A percentile compares a stretch with the other conserved stretches of the same genome.
These are phyloP conservation scores for Pelmatolapia mariae DNA, from an alignment of 2,113 vertebrate genomes.

Conservation along the genomic window DNA sequence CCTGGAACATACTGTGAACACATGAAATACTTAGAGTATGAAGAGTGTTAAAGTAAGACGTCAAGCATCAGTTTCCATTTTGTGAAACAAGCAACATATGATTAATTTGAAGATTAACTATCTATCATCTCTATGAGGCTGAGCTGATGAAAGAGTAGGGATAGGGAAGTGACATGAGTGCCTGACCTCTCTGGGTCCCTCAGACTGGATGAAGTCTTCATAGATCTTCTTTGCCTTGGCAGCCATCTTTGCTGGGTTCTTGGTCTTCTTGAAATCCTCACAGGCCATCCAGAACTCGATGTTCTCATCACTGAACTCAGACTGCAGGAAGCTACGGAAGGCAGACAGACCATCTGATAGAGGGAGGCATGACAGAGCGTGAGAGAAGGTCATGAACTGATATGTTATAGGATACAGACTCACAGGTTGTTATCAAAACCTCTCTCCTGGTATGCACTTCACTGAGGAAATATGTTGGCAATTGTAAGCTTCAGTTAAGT, in stretches of 20 bases:
- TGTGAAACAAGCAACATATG: background rate
- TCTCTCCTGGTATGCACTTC: background rate
- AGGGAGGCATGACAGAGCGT: background rate
- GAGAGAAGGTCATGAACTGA: background rate
- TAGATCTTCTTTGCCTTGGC: constrained; percentile 92
- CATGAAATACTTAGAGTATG: background rate
- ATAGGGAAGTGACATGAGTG: background rate
- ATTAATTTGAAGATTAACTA: background rate
- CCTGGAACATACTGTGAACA: background rate
- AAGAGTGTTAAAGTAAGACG: background rate
- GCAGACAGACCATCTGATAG: constrained; percentile 79
- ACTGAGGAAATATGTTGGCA: background rate
- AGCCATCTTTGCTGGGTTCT: constrained; percentile 78
- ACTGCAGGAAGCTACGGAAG: constrained; percentile 90
- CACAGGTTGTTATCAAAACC: background rate
- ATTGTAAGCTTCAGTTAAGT: background rate
- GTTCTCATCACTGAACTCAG: constrained; percentile 97
- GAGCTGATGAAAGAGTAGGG: background rate
- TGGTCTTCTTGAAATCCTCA: constrained; percentile 91
- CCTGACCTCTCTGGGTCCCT: constrained; percentile 93
- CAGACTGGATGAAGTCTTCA: constrained; percentile 88
- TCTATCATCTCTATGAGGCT: background rate
- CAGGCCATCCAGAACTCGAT: constrained; percentile 92
- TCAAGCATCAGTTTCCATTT: background rate
- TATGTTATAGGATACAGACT: background rate